Conservation (phyloP, 2,888 invertebrate genomes). For the Shargacucullia verbasci region DNA sequence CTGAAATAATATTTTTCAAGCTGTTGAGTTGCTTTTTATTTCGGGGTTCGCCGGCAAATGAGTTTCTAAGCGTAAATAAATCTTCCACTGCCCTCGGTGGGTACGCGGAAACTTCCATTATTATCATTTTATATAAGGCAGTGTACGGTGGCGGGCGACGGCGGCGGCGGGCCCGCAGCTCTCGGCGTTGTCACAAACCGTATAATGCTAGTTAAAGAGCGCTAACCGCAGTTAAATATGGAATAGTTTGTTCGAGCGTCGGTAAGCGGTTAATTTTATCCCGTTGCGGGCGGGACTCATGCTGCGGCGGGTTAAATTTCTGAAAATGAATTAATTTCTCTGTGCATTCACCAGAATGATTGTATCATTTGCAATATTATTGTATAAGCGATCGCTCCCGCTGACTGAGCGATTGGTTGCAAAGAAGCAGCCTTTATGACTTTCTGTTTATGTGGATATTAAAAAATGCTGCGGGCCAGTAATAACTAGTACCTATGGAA, state of each 20-base stretch:
- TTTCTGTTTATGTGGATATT: slow-evolving; percentile 44
- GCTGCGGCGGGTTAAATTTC: slow-evolving; percentile 33
- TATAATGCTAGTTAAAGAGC: slow-evolving; percentile 38
- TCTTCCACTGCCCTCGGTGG: slow-evolving; percentile 68
- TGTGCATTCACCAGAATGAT: slow-evolving; percentile 27
- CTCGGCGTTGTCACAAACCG: slow-evolving; percentile 29
- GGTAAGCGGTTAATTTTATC: slow-evolving; percentile 47
- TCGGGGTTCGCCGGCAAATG: slow-evolving; percentile 76
- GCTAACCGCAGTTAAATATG: slow-evolving; percentile 53
- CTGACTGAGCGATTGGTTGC: slow-evolving; percentile 12
- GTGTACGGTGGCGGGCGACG: slow-evolving; percentile 20
- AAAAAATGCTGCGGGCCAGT: slow-evolving; percentile 30
- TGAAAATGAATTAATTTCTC: slow-evolving; percentile 46
- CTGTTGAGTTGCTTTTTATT: slow-evolving; percentile 84
- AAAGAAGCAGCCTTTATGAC: slow-evolving; percentile 31
- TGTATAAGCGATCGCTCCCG: slow-evolving; percentile 36
- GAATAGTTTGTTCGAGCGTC: slow-evolving; percentile 43
- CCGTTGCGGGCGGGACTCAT: slow-evolving; percentile 33
- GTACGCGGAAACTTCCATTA: slow-evolving; percentile 67
- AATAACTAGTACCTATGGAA: slow-evolving; percentile 34
- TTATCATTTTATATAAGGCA: slow-evolving; percentile 63
- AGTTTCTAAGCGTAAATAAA: slow-evolving; percentile 85
- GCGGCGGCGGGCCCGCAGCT: slow-evolving; percentile 4
- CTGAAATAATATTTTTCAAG: slow-evolving; percentile 84
- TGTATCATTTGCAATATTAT: slow-evolving; percentile 28